These are phyloP conservation scores for Darevskia nairensis DNA, from an alignment of 2,797 vertebrate species.

Conservation along the genomic window DNA sequence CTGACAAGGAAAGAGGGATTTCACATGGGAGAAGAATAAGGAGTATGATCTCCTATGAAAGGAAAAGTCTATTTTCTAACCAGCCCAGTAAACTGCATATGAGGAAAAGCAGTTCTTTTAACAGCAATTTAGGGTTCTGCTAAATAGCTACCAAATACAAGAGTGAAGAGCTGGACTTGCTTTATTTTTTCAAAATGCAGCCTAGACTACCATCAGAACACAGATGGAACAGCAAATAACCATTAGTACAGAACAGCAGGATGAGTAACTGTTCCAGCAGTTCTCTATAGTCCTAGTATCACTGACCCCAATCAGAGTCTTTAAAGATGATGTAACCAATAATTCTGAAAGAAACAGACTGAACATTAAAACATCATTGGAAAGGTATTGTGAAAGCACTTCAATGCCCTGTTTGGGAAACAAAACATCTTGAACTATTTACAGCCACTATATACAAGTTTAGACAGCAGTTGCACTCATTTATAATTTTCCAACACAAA, in stretches of 20 bases:
- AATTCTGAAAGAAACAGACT: neutral
- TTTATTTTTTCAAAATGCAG: neutral
- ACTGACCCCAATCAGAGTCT: conserved; percentile 22
- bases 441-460: neutral
- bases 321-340: conserved; percentile 19
- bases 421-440: conserved; percentile 4
- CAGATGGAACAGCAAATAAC: neutral
- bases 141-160: neutral
- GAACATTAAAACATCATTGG: neutral
- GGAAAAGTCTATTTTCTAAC: neutral
- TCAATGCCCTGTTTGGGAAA: neutral
- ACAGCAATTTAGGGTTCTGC: conserved; percentile 46
- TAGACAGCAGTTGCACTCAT: neutral
- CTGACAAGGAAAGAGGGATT: neutral
- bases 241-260: conserved; percentile 14
- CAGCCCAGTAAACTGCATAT: neutral
- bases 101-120: conserved; percentile 29
- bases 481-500: neutral
- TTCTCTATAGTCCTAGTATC: neutral
- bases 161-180: conserved; percentile 23
- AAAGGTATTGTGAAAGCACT: neutral
- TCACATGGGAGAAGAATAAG: neutral
- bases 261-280: conserved; percentile 3
- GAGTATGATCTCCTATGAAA: neutral
- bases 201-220: neutral